Base-by-base conservation (phyloP, 1,140 invertebrate genomes). In the Augochlora pura region DNA sequence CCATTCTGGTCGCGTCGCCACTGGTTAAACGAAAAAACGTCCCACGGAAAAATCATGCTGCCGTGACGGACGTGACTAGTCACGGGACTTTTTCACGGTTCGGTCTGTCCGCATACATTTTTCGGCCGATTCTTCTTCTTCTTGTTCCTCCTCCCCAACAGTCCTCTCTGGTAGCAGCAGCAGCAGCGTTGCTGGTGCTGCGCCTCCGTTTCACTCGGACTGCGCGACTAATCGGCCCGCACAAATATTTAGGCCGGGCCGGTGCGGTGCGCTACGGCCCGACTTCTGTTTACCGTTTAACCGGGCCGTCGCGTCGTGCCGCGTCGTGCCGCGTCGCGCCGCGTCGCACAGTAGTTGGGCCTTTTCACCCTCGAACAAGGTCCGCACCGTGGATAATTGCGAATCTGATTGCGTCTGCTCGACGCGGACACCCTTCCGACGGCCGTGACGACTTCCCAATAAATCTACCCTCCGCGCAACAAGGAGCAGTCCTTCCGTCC, bases 171-270 rank as follows among this genome's bases (percentile, higher is more conserved):
- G 46, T 39, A 10, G 46, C 9, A 21, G 21, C 10, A 14, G 38
- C 38, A 42, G 70, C 80, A 71, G 82, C 65, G 18, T 82, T 42
- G 54, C n/a, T 9, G 57, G 46, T 65, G 68, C 25, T 49, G 49
- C 8, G 18, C 18, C 21, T 39, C n/a, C 52, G 75, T 82, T 68
- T 65, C 59, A 73, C 52, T 71, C 6, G 60, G 57, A 73, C 63
- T n/a, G 82, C 88, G 85, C 71, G 77, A 87, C 89, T 90, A 90
- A 90, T 91, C 89, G 88, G 65, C 27, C 59, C 75, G 76, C 76
- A 85, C 85, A 90, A 90, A 90, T 89, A 88, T 89, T 88, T 91
- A 83, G 74, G 74, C 32, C 78, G 75, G 46, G 68, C 77, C 62
- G 59, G 21, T 14, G 16, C 77, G 32, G 16, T 14, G 14, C 6